phyloP scores from a whole-genome alignment of 2,888 invertebrate species.

The Ceraclea dissimilis region DNA sequence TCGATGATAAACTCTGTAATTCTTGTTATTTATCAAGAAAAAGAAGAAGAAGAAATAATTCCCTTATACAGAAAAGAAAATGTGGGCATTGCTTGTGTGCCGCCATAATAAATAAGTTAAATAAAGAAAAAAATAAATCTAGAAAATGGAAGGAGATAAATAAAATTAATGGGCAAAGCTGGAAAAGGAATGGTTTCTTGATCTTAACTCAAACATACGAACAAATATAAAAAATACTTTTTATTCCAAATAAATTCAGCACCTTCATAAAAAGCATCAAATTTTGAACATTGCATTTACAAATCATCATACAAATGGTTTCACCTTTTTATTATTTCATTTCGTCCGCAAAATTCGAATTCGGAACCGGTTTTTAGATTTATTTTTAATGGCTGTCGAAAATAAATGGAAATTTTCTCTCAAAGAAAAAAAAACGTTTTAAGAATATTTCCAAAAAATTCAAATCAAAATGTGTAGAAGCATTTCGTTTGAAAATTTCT shows the following conservation, averaged over 20 bases:
- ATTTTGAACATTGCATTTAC: not conserved
- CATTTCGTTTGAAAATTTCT: not conserved
- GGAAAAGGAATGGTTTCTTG: conserved; percentile 17
- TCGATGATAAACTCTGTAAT: too few relatives aligned
- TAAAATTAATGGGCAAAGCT: conserved; percentile 20
- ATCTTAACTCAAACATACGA: not conserved
- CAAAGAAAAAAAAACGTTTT: too few relatives aligned
- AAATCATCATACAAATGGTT: not conserved
- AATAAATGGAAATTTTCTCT: conserved; percentile 9
- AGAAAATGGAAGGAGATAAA: conserved; percentile 22
- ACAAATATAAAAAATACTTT: too few relatives aligned
- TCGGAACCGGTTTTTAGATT: conserved; percentile 31
- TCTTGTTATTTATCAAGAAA: too few relatives aligned
- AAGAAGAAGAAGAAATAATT: too few relatives aligned
- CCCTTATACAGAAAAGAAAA: too few relatives aligned
- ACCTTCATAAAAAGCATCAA: not conserved
- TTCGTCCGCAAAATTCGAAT: too few relatives aligned
- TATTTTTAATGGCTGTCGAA: conserved; percentile 43
- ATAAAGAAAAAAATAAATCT: conserved; percentile 22
- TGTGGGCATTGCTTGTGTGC: too few relatives aligned
- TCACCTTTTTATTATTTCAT: not conserved
- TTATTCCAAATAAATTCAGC: not conserved
- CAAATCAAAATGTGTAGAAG: too few relatives aligned
- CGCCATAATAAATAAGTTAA: not conserved
- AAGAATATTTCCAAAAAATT: too few relatives aligned